Conservation (phyloP, 2,888 invertebrate species). For the Coelogynopora nodosa region DNA sequence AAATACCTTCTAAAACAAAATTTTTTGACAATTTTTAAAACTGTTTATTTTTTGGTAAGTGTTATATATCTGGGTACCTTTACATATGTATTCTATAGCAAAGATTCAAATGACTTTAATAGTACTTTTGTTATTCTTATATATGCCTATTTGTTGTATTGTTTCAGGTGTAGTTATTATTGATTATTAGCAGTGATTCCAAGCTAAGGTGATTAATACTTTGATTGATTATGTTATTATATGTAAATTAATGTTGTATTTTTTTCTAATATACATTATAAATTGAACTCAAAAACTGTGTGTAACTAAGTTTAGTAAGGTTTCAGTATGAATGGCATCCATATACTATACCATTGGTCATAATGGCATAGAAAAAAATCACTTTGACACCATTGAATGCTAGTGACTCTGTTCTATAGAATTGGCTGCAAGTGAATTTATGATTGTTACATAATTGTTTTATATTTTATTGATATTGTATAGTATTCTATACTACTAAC, state of each 20-base stretch:
- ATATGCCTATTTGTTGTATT: slow-evolving; percentile 11
- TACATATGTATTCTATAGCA: slow-evolving; percentile 20
- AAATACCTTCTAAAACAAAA: neutral
- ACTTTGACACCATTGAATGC: neutral
- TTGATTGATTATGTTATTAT: neutral
- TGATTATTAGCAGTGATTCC: slow-evolving; percentile 17
- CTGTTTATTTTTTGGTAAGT: slow-evolving; percentile 27
- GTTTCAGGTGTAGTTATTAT: neutral
- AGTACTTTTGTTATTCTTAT: slow-evolving; percentile 24
- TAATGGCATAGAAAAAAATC: slow-evolving; percentile 13
- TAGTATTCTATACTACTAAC: too few species aligned
- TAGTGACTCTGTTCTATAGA: neutral
- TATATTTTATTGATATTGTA: too few species aligned
- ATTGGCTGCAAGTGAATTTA: neutral
- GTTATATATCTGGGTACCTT: slow-evolving; percentile 10
- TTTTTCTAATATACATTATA: neutral
- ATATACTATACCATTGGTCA: neutral
- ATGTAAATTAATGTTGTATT: neutral
- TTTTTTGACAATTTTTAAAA: neutral
- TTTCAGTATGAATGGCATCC: slow-evolving; percentile 9
- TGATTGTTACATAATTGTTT: too few species aligned
- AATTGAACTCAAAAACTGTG: neutral
- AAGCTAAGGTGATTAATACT: slow-evolving; percentile 9
- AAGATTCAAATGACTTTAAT: neutral
- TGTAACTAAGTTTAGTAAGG: slow-evolving; percentile 13